Base-by-base conservation (phyloP, 2,888 invertebrate species). In the Polia nebulosa region DNA sequence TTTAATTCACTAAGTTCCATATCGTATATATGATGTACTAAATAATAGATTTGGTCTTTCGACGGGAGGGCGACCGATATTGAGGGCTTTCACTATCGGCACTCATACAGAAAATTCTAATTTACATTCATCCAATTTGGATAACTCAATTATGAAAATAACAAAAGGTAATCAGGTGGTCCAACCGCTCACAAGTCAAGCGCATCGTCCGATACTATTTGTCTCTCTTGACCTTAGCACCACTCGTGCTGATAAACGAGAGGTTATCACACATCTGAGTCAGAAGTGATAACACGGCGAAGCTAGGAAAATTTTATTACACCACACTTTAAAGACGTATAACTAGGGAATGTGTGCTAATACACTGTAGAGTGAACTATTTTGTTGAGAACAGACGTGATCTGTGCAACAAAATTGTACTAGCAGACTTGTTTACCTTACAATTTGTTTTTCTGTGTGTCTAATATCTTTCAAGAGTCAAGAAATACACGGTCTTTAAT, bases 231-330 rank as follows among this genome's bases (percentile, higher is more conserved):
- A 77, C 76, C 75, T 68, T 55, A 75, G 34, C 49, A 7, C 17
- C 8, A 41, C 52, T 58, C 13, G 41, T 52, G n/a, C n/a, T 25
- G 76, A 77, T 77, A 77, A 41, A 45, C 49, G 7, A 7, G 29
- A 9, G 76, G 76, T 79, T 79, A 77, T 77, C 76, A 9, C 9
- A 4, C 61, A 64, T 74, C 57, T 77, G 79, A 77, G 60, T 77
- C 79, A 77, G 68, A 15, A 17, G 9, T 8, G 62, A 73, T 76
- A 64, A 17, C 20, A 6, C n/a, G 6, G 1, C 13, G 27, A 32
- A 27, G 47, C 20, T 36, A 72, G 75, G 73, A 76, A 79, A 49
- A 61, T 68, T 73, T 78, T 74, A 45, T 56, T 34, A 25, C 41
- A 25, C 6, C 22, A 57, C 32, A 39, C 49, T 51, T 71, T 45